Conservation (phyloP, 2,113 vertebrate species). For the Isurus oxyrinchus region DNA sequence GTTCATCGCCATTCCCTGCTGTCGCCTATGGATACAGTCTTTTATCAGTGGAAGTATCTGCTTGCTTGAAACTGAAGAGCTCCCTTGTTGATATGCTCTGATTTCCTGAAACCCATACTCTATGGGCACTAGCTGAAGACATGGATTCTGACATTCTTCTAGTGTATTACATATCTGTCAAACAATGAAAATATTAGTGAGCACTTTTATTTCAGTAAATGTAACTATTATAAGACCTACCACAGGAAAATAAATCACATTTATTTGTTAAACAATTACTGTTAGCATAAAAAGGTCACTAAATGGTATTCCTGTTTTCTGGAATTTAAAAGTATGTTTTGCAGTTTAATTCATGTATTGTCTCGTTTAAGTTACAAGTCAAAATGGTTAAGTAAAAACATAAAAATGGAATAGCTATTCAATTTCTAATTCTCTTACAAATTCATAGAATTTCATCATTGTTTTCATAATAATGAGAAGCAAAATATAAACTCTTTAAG, state of each 20-base stretch:
- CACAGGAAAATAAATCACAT: not conserved
- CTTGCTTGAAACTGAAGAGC: slow-evolving; percentile 59
- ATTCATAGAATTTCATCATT: not conserved
- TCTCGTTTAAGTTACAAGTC: not conserved
- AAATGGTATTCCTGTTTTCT: not conserved
- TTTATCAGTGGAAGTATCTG: slow-evolving; percentile 72
- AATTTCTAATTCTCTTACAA: not conserved
- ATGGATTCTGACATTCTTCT: slow-evolving; percentile 72
- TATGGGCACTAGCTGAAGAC: slow-evolving; percentile 64
- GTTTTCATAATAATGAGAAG: not conserved
- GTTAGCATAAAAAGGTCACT: not conserved
- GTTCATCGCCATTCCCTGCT: slow-evolving; percentile 69
- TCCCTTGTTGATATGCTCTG: slow-evolving; percentile 70
- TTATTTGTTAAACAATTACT: not conserved
- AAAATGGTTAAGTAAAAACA: not conserved
- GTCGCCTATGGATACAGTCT: slow-evolving; percentile 69
- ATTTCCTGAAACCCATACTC: slow-evolving; percentile 66
- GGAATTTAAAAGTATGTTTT: not conserved
- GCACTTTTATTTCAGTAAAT: not conserved
- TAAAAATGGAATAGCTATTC: not conserved
- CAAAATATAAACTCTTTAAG: not conserved
- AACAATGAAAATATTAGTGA: slow-evolving; percentile 33
- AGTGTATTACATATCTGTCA: slow-evolving; percentile 80
- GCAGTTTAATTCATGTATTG: not conserved
- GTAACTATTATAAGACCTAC: not conserved